Base-by-base conservation (phyloP, 2,888 invertebrate genomes). In the Eupithecia tripunctaria region DNA sequence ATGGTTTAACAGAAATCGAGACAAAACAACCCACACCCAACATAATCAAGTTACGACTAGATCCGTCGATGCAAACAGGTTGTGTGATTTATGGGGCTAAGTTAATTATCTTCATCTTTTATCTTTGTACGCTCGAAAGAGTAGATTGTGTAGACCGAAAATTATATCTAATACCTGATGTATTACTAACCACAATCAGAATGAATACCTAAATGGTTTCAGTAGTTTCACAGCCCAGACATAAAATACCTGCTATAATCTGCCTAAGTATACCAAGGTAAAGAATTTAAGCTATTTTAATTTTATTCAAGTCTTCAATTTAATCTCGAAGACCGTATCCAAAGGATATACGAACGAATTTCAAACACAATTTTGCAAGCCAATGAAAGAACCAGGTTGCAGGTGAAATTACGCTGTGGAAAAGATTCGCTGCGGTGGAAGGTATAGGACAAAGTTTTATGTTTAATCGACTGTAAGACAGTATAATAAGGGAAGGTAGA, bases 321-420 rank as follows among this genome's bases (percentile, higher is more conserved):
- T 51, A 51, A 68, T 66, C 59, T 66, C 29, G 60, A 59, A 60
- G 18, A 41, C 21, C 27, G 38, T 73, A 73, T 67, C 68, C 56
- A 66, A 47, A 51, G 68, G 63, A 70, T 73, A 56, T 67, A 56
- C 41, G 63, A 63, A 71, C 66, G 66, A 67, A 73, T 73, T 59
- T 65, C 60, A 60, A 67, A 72, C 70, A 72, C 73, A 75, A 70
- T 70, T 70, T 71, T 70, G 71, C 70, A 65, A 71, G 70, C 74
- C 76, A 73, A 78, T 76, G 76, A 77, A 71, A 73, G 70, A 41
- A 70, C 67, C 76, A 68, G 71, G 65, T 73, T 72, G 69, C 68
- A 71, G 71, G 71, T 75, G 70, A 67, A 70, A 76, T 78, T 78
- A 72, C 78, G 63, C 51, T 47, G 56, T 65, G 72, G 41, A 66